Evolutionary conservation across 2,888 invertebrate species (phyloP), one percentile per base, ranked within the genome.

Genomic region (Orchesellides sinensis): DNA sequence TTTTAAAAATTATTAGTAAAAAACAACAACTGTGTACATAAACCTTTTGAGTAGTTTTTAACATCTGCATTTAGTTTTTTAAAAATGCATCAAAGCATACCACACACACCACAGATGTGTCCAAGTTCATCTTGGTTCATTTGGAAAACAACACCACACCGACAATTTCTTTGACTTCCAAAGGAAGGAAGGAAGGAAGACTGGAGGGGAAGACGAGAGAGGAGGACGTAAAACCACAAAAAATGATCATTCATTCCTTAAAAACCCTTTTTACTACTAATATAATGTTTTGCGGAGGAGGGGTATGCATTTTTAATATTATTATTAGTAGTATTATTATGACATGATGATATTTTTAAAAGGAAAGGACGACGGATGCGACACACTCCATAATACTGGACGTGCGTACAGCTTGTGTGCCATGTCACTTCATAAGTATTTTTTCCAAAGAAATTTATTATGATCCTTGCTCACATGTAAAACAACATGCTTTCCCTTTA

Each of bases 41-140:
- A 5, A 3, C 21, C 3, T 54, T 3, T 1, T 12, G 45, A n/a
- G n/a, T n/a, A n/a, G n/a, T n/a, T n/a, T n/a, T n/a, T n/a, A n/a
- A n/a, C n/a, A n/a, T n/a, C n/a, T 10, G 5, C 65, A 69, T 52
- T 65, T 68, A 14, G 17, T 65, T 47, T 47, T 47, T 49, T 12
- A 66, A 45, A 66, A 45, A 47, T 14, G 23, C 54, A 12, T 23
- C 45, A 47, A n/a, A 5, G 40, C 45, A 14, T 45, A 19, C 25
- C 75, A 54, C 65, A 65, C 70, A 79, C 63, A 63, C 49, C 47
- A 40, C 10, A 40, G 10, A 79, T 79, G 79, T 79, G 79, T 80
- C 63, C 70, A 79, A 79, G 78, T 79, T 79, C 78, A 79, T 63
- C 40, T 35, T 52, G 78, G 78, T 79, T 79, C 78, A 70, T 10